These are phyloP conservation scores for Botia almorhae DNA, from an alignment of 2,797 vertebrate species.

Conservation along the genomic window DNA sequence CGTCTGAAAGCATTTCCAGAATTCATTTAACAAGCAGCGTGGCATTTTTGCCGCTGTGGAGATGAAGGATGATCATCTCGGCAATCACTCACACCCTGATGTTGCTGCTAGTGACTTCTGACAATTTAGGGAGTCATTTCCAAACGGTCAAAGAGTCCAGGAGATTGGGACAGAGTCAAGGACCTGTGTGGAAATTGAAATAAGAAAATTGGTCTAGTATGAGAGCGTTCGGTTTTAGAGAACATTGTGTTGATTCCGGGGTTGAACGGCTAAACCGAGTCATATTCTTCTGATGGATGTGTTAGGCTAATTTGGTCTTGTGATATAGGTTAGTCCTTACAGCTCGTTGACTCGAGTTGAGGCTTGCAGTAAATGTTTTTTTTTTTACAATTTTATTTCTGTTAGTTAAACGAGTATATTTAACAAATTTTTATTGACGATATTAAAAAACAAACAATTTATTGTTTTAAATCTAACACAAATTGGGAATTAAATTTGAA, in stretches of 20 bases:
- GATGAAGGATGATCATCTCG: slow-evolving; percentile 1
- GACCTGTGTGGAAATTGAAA: slow-evolving; percentile 12
- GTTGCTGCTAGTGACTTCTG: background rate
- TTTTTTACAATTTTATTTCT: no score
- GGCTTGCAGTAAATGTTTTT: background rate
- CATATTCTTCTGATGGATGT: slow-evolving; percentile 11
- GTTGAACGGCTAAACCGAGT: slow-evolving; percentile 16
- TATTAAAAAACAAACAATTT: no score
- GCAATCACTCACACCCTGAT: background rate
- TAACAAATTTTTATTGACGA: background rate
- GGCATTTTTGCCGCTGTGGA: background rate
- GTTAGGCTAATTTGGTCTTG: slow-evolving; percentile 14
- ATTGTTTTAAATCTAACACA: no score
- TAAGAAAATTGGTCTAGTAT: background rate
- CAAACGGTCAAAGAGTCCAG: background rate
- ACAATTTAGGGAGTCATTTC: slow-evolving; percentile 11
- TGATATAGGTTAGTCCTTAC: slow-evolving; percentile 1
- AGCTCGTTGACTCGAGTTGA: background rate
- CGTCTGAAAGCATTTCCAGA: background rate
- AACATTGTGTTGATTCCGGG: background rate
- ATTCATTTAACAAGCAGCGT: background rate
- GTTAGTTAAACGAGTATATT: background rate
- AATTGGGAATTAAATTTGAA: no score
- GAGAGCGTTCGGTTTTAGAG: slow-evolving; percentile 1
- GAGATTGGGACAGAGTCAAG: slow-evolving; percentile 32